Evolutionary conservation across 2,888 invertebrate genomes (phyloP).

Genomic region (Drosophila macrothrix): DNA sequence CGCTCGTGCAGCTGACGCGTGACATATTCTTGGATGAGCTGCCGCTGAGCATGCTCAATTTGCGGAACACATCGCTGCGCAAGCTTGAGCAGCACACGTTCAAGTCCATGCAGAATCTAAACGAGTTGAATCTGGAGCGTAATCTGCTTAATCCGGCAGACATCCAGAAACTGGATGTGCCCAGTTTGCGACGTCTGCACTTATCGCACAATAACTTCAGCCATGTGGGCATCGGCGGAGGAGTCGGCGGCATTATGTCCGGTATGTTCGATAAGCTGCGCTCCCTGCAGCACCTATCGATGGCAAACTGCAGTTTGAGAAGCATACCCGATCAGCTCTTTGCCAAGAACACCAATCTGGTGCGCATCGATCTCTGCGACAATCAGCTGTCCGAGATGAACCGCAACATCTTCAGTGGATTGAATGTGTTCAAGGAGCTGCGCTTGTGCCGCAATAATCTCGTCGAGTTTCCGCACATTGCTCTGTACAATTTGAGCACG

Average conservation of each 20-base stretch:
- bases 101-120: conserved; percentile 88
- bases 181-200: conserved; percentile 90
- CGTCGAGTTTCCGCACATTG: conserved; percentile 91
- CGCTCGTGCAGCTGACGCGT: conserved; percentile 89
- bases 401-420: conserved; percentile 90
- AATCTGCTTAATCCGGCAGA: conserved; percentile 90
- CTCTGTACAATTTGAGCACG: conserved; percentile 90
- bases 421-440: conserved; percentile 91
- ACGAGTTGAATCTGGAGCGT: conserved; percentile 91
- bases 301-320: conserved; percentile 89
- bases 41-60: conserved; percentile 90
- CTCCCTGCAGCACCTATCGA: conserved; percentile 88
- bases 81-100: conserved; percentile 91
- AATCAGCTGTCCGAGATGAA: conserved; percentile 90
- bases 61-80: conserved; percentile 91
- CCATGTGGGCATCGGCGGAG: conserved; percentile 82
- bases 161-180: conserved; percentile 90
- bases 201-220: conserved; percentile 93
- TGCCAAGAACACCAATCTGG: conserved; percentile 91
- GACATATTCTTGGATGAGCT: conserved; percentile 91
- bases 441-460: conserved; percentile 91
- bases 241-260: conserved; percentile 84
- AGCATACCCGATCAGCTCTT: conserved; percentile 90
- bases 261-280: conserved; percentile 91
- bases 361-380: conserved; percentile 90